Evolutionary conservation across 2,888 invertebrate genomes (phyloP).

Genomic region (Cataglyphis altisquamis): DNA sequence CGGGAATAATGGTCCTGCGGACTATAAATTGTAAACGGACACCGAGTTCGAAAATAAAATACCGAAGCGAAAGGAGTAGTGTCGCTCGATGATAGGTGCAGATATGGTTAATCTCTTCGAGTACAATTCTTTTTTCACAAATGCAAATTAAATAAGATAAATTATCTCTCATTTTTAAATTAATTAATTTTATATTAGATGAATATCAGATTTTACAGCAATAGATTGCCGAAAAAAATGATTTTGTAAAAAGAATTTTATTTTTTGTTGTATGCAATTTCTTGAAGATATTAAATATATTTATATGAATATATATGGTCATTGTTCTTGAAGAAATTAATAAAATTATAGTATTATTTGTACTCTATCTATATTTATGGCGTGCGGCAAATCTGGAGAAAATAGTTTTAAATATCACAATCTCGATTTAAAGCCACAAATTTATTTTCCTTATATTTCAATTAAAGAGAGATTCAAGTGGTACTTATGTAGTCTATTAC

Average conservation of each 20-base stretch:
- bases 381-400: not conserved
- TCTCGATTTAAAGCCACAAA: not conserved
- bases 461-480: not conserved
- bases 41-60: conserved; percentile 20
- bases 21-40: conserved; percentile 2
- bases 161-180: not conserved
- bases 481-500: not conserved
- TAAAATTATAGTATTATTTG: not conserved
- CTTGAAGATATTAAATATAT: not conserved
- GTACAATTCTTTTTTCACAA: not conserved
- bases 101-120: conserved; percentile 10
- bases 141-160: not conserved
- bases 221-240: not conserved
- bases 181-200: not conserved
- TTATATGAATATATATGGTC: not conserved
- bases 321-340: not conserved
- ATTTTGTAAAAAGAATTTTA: not conserved
- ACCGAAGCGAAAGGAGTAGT: not conserved
- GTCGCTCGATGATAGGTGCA: conserved; percentile 10
- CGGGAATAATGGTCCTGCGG: conserved; percentile 10
- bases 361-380: not conserved
- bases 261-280: not conserved
- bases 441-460: conserved; percentile 2
- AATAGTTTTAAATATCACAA: not conserved
- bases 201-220: not conserved